A percentile compares a stretch with the other conserved stretches of the same genome.
Evolutionary conservation across 2,888 invertebrate genomes (phyloP).

Genomic region (Gandaritis pyraliata): DNA sequence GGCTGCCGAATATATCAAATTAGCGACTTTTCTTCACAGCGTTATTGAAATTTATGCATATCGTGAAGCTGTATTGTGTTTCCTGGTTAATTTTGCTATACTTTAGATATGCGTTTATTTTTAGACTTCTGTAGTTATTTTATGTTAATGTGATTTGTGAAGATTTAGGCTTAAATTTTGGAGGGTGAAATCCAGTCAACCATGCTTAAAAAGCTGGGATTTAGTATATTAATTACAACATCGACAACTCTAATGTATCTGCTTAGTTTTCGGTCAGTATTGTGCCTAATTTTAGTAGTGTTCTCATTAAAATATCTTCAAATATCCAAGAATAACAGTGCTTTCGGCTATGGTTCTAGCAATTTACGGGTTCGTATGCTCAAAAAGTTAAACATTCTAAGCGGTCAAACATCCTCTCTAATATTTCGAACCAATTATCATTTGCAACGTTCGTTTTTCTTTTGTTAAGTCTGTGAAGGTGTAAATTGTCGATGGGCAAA

Average conservation of each 20-base stretch:
- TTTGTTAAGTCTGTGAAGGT: conserved; percentile 7
- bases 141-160: neutral
- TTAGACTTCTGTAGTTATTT: neutral
- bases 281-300: too few relatives aligned
- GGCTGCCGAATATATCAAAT: conserved; percentile 57
- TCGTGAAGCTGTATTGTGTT: conserved; percentile 5
- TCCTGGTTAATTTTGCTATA: neutral
- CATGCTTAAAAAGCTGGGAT: neutral
- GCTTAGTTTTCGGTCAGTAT: too few relatives aligned
- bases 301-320: too few relatives aligned
- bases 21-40: conserved; percentile 45
- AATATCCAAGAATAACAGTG: too few relatives aligned
- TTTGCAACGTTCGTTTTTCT: neutral
- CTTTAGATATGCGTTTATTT: neutral
- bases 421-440: neutral
- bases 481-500: conserved; percentile 12
- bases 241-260: neutral
- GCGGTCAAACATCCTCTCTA: neutral
- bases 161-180: too few relatives aligned
- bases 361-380: neutral
- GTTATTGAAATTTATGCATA: conserved; percentile 11
- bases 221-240: neutral
- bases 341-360: neutral
- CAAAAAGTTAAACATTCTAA: neutral
- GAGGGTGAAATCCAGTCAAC: neutral